Percentiles rank a stretch among this genome's conserved stretches.
These are phyloP conservation scores for Reinhardtius hippoglossoides DNA, from an alignment of 2,113 vertebrate genomes.

Conservation along the genomic window DNA sequence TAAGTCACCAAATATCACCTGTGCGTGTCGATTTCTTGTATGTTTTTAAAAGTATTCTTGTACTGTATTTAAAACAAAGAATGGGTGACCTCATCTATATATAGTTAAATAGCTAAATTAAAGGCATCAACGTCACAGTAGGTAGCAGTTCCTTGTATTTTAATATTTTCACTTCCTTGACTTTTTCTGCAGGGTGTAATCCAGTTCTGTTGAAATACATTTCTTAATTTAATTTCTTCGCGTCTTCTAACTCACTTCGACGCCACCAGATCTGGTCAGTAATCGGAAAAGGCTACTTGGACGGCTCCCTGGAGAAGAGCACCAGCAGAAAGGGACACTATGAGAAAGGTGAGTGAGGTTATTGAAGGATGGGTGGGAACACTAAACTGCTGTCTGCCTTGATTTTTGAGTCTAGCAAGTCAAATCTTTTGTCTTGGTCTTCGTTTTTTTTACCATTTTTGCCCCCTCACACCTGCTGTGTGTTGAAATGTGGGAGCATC, in stretches of 20 bases:
- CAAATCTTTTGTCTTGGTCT: no score
- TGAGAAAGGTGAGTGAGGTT: constrained; percentile 84
- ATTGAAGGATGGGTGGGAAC: background rate
- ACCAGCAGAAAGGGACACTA: constrained; percentile 89
- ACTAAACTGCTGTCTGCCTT: no score
- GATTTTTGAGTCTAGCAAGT: no score
- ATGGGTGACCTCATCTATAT: no score
- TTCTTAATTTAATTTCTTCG: background rate
- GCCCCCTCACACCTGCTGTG: no score
- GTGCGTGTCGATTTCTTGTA: background rate
- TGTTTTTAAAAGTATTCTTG: background rate
- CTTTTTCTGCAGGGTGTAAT: background rate
- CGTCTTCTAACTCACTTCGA: background rate
- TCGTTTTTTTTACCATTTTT: no score
- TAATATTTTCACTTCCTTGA: no score
- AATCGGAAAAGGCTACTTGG: constrained; percentile 94
- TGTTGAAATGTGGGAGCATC: constrained; percentile 5
- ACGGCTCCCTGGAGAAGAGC: constrained; percentile 94
- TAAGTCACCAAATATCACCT: no score
- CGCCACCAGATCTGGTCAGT: constrained; percentile 92
- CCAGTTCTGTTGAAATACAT: background rate
- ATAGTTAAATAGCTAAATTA: no score
- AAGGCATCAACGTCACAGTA: no score
- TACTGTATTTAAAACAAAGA: background rate
- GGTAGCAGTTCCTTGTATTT: no score